Percentiles rank a stretch among this genome's conserved stretches.
phyloP scores from a whole-genome alignment of 1,140 invertebrate species.

The Penaeus indicus region DNA sequence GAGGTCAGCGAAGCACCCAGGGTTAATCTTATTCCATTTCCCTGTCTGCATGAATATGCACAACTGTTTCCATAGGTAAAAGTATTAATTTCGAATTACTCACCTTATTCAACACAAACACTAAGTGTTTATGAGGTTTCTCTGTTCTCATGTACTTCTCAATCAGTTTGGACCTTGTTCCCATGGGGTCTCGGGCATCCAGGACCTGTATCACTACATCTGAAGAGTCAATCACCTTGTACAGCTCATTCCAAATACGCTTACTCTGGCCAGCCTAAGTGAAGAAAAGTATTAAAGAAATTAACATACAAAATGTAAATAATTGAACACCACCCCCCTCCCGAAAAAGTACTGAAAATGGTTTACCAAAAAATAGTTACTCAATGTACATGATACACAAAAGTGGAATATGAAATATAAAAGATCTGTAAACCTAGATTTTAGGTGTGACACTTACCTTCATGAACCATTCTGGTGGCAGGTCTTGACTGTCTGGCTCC shows the following conservation, averaged over 20 bases:
- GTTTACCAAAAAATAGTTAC: no score
- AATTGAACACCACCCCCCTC: background rate
- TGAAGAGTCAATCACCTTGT: slow-evolving; percentile 99
- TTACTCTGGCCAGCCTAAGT: slow-evolving; percentile 89
- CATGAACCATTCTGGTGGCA: slow-evolving; percentile 64
- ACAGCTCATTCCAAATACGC: slow-evolving; percentile 99
- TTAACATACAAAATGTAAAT: background rate
- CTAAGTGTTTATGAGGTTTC: slow-evolving; percentile 93
- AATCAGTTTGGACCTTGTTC: slow-evolving; percentile 93
- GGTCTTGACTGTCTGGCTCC: slow-evolving; percentile 80
- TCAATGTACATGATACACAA: background rate
- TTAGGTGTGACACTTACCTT: slow-evolving; percentile 34
- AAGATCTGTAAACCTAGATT: background rate
- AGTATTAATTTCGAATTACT: background rate
- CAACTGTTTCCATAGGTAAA: no score
- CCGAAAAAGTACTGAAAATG: no score
- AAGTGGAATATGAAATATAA: background rate
- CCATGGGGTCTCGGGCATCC: slow-evolving; percentile 95
- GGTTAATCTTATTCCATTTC: no score
- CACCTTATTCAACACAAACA: slow-evolving; percentile 93
- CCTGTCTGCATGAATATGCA: no score
- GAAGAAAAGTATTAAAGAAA: slow-evolving; percentile 69
- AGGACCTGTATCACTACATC: slow-evolving; percentile 95
- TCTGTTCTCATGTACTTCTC: slow-evolving; percentile 91
- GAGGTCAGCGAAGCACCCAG: no score